Evolutionary conservation across 2,113 vertebrate genomes (phyloP).

Genomic region (Noctilio leporinus): DNA sequence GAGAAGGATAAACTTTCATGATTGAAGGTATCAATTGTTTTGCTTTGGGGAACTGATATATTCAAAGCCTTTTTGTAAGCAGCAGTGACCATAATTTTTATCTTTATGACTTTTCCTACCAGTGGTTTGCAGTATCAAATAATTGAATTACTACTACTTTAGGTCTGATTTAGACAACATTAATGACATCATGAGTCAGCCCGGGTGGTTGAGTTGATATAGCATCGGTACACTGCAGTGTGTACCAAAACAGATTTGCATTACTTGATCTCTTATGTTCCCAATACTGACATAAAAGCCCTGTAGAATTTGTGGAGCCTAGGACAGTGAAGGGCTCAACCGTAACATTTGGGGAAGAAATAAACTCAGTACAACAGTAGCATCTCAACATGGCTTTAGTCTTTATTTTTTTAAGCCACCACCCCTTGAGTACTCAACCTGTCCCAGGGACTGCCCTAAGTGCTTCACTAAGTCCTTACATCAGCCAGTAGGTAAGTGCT

Average conservation of each 20-base stretch:
- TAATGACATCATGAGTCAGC: background rate
- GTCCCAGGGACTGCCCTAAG: background rate
- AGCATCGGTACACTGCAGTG: background rate
- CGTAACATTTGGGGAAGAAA: background rate
- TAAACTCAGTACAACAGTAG: background rate
- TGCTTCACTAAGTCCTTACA: background rate
- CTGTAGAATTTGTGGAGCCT: background rate
- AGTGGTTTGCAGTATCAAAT: constrained; percentile 43
- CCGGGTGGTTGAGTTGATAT: background rate
- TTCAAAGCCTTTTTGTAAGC: constrained; percentile 16
- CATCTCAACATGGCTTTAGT: background rate
- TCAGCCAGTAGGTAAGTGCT: background rate
- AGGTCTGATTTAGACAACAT: constrained; percentile 18
- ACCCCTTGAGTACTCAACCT: background rate
- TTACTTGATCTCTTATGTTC: background rate
- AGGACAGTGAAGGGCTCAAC: background rate
- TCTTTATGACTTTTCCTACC: constrained; percentile 25
- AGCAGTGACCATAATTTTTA: constrained; percentile 33
- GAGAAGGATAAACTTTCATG: background rate
- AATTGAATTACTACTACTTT: constrained; percentile 44
- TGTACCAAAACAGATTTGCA: background rate
- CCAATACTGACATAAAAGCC: background rate
- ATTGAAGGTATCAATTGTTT: constrained; percentile 31
- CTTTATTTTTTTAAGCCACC: background rate
- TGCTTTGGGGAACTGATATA: constrained; percentile 25